These are phyloP conservation scores for Phrynosoma platyrhinos DNA, from an alignment of 2,113 vertebrate species.

Conservation along the genomic window DNA sequence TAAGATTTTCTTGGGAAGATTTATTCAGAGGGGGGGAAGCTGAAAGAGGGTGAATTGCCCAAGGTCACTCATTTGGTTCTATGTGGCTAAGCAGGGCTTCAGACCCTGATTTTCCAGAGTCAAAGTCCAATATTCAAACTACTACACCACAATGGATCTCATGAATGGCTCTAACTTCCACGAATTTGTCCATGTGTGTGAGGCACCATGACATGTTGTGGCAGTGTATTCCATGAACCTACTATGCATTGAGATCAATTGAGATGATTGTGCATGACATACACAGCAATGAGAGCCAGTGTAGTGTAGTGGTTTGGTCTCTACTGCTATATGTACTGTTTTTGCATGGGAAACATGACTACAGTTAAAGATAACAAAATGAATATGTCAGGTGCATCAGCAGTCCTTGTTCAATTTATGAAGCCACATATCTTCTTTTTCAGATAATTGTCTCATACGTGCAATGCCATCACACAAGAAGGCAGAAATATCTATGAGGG, in stretches of 20 bases:
- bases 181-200: neutral
- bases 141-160: no score
- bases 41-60: no score
- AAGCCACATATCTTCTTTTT: neutral
- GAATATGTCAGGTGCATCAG: neutral
- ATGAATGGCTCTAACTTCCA: no score
- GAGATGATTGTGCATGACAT: neutral
- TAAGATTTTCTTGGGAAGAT: no score
- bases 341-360: neutral
- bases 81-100: no score
- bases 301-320: neutral
- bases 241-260: neutral
- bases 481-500: neutral
- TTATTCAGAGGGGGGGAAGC: no score
- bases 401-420: neutral
- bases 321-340: neutral
- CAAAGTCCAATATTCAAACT: no score
- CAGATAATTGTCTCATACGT: neutral
- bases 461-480: neutral
- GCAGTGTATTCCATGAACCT: neutral
- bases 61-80: no score
- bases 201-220: neutral
- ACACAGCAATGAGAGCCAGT: neutral
- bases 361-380: neutral
- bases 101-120: no score